Evolutionary conservation across 2,888 invertebrate species (phyloP), one percentile per base, ranked within the genome.

Genomic region (Heliconius ethilla): DNA sequence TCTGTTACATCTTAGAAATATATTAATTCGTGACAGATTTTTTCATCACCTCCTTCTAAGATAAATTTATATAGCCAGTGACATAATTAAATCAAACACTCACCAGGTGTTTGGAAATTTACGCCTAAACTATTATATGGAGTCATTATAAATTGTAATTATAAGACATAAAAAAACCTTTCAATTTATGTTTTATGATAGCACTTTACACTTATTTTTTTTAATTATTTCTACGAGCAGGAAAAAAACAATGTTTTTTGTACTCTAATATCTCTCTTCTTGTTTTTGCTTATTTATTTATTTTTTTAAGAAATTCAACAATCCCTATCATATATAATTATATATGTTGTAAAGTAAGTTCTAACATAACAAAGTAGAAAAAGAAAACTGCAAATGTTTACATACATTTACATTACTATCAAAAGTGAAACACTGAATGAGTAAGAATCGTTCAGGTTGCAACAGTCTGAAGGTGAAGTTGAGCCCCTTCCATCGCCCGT

Each of bases 401-500:
- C 18, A 18, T 18, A 37, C 18, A 29, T 63, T 27, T 40, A 66
- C 45, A 66, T 66, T 51, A 45, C 66, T 75, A 65, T 75, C 63
- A 74, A 74, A 65, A 74, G 63, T 74, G 72, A 74, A 74, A 74
- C 55, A 73, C 3, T 29, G 33, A 73, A 37, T 33, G 66, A 74
- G 73, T 25, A 40, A 45, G 37, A 37, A 22, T 72, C 66, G 76
- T 76, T 74, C 73, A 72, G 59, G 45, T 76, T 63, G 72, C 75
- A 75, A 80, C 78, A 79, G 67, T 74, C 77, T 82, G 80, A 82
- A 80, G 79, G 82, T 81, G 80, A 83, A 81, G 82, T 81, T 79
- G 80, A 81, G 67, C 81, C 84, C 84, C 84, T 84, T 78, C 84
- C 84, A 84, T 76, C 59, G n/a, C 76, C 7, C 1, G 33, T 33